Percentiles rank a stretch among this genome's conserved stretches.
These are phyloP conservation scores for Meloidogyne floridensis DNA, from an alignment of 1,140 invertebrate genomes.

Conservation along the genomic window DNA sequence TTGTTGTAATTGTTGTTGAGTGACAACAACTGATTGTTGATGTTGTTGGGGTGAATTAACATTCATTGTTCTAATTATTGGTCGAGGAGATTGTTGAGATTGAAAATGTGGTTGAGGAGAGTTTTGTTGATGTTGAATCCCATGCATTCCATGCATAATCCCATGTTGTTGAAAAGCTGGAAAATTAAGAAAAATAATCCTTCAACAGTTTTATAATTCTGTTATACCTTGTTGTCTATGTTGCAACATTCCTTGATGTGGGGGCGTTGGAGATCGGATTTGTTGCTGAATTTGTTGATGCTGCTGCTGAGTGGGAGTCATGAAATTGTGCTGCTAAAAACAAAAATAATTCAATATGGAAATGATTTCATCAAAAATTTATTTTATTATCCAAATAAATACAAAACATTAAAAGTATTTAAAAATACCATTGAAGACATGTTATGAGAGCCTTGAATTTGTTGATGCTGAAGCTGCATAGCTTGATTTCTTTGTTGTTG, in stretches of 20 bases:
- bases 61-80: background rate
- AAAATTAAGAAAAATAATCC: background rate
- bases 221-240: slow-evolving; percentile 19
- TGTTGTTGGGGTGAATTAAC: slow-evolving; percentile 9
- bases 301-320: slow-evolving; percentile 15
- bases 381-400: background rate
- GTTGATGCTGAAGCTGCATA: slow-evolving; percentile 1
- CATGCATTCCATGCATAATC: slow-evolving; percentile 2
- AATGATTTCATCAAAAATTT: background rate
- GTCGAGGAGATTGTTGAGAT: slow-evolving; percentile 3
- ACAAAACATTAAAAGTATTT: background rate
- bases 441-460: background rate
- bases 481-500: background rate
- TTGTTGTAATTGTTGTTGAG: slow-evolving; percentile 12
- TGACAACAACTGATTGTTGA: background rate
- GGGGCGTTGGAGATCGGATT: slow-evolving; percentile 23
- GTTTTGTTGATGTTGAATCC: slow-evolving; percentile 9
- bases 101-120: background rate
- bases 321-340: slow-evolving; percentile 26
- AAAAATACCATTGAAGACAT: background rate
- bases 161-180: slow-evolving; percentile 5
- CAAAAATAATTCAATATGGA: background rate
- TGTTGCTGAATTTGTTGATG: slow-evolving; percentile 25
- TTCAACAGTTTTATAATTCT: background rate
- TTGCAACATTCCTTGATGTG: slow-evolving; percentile 13